Base-by-base conservation (phyloP, 2,113 vertebrate genomes). In the Boulengeromyrus knoepffleri region DNA sequence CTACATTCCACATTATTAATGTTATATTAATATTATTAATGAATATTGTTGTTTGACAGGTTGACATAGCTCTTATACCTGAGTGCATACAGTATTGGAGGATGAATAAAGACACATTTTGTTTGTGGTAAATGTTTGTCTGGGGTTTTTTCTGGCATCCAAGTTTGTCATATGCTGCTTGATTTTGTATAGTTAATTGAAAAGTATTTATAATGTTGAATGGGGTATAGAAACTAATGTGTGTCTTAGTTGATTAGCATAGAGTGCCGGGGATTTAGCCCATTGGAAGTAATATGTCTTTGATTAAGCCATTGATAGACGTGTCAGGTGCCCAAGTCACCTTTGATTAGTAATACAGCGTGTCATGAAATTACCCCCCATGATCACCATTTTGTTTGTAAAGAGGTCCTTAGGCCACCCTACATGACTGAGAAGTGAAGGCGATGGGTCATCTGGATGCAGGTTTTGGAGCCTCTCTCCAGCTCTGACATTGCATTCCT, bases 1-100 rank as follows among this genome's bases (percentile, higher is more conserved):
- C 91, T 93, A 95, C 95, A 96, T 96, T 96, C 96, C 96, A 95
- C 95, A 90, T 94, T 93, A 91, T 94, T 94, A 93, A 93, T 95
- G 93, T 95, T 92, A 94, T 88, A 94, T 93, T 94, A 94, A 95
- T 94, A 91, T 93, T 94, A 95, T 94, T 91, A 93, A 94, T 94
- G 88, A 93, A 93, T 92, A 89, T 94, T 96, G 92, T 94, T 95
- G 94, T 95, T 94, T 94, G 94, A 95, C 92, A 93, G 94, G 92
- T 95, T 95, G 92, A 91, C 90, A 95, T 95, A 93, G 93, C 93
- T 94, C 93, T 93, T 94, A 93, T 92, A 90, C 92, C 87, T 93
- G 93, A 95, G 93, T 93, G 91, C 94, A 92, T 91, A 92, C 88
- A 90, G 92, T 94, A 90, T 94, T 92, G 90, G 91, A 93, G 92